phyloP scores from a whole-genome alignment of 2,797 vertebrate genomes.

The Pipistrellus kuhlii region DNA sequence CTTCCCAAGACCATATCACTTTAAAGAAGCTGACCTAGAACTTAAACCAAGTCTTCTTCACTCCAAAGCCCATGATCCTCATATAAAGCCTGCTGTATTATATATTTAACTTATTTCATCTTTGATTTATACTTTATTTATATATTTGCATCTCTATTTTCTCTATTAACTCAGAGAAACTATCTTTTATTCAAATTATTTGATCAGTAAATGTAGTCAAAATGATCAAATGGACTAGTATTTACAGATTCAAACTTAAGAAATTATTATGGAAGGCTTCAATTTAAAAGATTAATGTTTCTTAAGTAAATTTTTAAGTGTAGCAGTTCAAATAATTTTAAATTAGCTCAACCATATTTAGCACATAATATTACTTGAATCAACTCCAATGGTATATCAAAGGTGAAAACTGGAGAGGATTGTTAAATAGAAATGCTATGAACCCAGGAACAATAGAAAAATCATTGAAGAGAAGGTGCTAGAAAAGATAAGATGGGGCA shows the following conservation, averaged over 20 bases:
- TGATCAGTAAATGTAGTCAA: slow-evolving; percentile 8
- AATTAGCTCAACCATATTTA: slow-evolving; percentile 41
- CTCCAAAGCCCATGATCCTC: background rate
- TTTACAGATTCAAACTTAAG: background rate
- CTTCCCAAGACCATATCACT: background rate
- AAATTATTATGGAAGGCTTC: background rate
- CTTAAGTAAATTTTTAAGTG: slow-evolving; percentile 30
- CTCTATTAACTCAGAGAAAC: background rate
- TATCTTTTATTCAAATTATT: background rate
- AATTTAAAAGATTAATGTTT: background rate
- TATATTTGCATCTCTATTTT: slow-evolving; percentile 21
- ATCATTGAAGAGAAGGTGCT: background rate
- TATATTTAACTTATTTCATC: background rate
- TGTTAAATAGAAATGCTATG: slow-evolving; percentile 12
- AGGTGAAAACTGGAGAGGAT: background rate
- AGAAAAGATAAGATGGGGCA: background rate
- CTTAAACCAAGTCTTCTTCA: background rate
- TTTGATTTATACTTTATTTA: background rate
- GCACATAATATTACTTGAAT: slow-evolving; percentile 5
- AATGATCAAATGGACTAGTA: background rate
- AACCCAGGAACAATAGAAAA: slow-evolving; percentile 6
- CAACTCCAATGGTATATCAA: background rate
- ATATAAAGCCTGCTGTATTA: background rate
- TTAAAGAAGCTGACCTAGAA: slow-evolving; percentile 20
- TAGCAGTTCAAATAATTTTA: slow-evolving; percentile 46